A percentile compares a stretch with the other conserved stretches of the same genome.
phyloP scores from a whole-genome alignment of 2,113 vertebrate genomes.

The Malurus alboscapulatus region DNA sequence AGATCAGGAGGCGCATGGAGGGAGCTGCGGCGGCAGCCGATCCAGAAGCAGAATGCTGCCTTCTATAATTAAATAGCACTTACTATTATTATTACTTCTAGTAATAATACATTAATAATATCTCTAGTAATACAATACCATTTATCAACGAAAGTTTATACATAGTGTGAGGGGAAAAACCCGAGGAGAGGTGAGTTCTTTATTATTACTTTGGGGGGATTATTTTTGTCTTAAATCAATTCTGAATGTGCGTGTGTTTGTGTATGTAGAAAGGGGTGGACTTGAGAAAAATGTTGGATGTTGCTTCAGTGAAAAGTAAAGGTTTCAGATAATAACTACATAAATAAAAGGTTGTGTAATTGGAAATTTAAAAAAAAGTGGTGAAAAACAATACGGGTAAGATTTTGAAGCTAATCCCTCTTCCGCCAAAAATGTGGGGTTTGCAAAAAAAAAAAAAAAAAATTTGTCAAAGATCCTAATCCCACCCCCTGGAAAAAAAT shows the following conservation, averaged over 20 bases:
- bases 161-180: constrained; percentile 50
- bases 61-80: constrained; percentile 81
- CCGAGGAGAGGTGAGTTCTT: constrained; percentile 67
- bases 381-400: not conserved
- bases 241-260: not conserved
- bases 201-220: constrained; percentile 44
- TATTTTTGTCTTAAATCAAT: constrained; percentile 23
- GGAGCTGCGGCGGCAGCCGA: constrained; percentile 76
- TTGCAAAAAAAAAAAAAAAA: not conserved
- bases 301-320: constrained; percentile 41
- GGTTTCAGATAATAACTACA: not conserved
- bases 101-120: constrained; percentile 83
- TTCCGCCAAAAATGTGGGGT: constrained; percentile 33
- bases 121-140: constrained; percentile 79
- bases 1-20: constrained; percentile 75
- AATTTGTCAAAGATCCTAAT: constrained; percentile 36
- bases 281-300: constrained; percentile 35
- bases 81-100: constrained; percentile 80
- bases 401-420: constrained; percentile 20
- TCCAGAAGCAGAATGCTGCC: constrained; percentile 75
- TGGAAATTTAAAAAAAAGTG: not conserved
- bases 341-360: constrained; percentile 16
- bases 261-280: constrained; percentile 4
- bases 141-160: constrained; percentile 76
- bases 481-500: constrained; percentile 44